These are phyloP conservation scores for Pedetes capensis DNA, from an alignment of 2,113 vertebrate species.

Conservation along the genomic window DNA sequence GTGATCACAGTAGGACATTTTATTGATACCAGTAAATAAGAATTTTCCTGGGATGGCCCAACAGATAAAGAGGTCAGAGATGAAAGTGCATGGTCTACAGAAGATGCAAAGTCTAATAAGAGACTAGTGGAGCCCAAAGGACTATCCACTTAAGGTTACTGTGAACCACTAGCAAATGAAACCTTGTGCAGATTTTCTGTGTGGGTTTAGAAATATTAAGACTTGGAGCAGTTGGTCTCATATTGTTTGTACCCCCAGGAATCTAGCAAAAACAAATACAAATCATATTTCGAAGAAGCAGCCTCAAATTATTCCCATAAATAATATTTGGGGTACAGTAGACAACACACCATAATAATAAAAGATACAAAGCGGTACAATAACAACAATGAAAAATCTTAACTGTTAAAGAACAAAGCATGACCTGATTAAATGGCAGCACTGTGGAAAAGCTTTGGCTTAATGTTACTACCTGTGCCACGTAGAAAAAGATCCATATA, in stretches of 20 bases:
- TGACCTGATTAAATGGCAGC: background rate
- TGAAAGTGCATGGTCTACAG: background rate
- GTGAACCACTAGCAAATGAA: background rate
- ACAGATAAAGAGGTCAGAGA: background rate
- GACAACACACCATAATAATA: background rate
- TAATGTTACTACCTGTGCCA: background rate
- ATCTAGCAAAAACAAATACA: background rate
- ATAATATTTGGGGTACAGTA: background rate
- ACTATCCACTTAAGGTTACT: no score
- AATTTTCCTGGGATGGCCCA: background rate
- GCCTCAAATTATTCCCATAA: background rate
- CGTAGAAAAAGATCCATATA: background rate
- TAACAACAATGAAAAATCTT: background rate
- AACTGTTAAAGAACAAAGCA: background rate
- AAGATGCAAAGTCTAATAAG: background rate
- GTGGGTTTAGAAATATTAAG: background rate
- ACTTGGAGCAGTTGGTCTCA: background rate
- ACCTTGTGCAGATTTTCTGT: background rate
- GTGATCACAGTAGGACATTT: background rate
- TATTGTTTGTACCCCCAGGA: background rate
- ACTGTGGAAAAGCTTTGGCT: background rate
- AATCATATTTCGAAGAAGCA: background rate
- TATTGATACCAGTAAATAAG: background rate
- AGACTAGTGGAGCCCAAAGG: background rate
- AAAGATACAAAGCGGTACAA: background rate